These are phyloP conservation scores for Gymnorhina tibicen DNA, from an alignment of 2,113 vertebrate genomes.

Conservation along the genomic window DNA sequence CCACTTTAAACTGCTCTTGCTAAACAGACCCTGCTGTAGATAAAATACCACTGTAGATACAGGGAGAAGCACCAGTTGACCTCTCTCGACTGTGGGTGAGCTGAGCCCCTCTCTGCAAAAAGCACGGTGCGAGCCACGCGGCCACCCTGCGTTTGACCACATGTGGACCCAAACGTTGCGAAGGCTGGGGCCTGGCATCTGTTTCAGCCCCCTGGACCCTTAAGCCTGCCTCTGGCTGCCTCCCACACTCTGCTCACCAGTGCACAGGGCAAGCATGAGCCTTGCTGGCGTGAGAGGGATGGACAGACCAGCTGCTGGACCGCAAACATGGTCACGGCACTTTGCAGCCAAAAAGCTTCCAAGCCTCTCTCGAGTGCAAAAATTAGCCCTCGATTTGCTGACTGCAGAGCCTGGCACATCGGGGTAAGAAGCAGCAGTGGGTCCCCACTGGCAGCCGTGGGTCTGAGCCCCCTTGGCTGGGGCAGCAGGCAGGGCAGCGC, in stretches of 20 bases:
- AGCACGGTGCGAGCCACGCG: rapidly evolving
- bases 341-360: background rate
- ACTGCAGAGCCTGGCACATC: background rate
- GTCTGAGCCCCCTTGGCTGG: background rate
- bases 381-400: background rate
- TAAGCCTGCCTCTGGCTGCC: background rate
- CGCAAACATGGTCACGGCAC: rapidly evolving
- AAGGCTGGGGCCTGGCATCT: rapidly evolving
- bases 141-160: rapidly evolving
- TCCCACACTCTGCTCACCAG: rapidly evolving
- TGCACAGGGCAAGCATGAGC: rapidly evolving
- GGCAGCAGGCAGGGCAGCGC: background rate
- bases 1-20: slow-evolving; percentile 70
- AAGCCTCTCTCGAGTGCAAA: background rate
- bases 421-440: background rate
- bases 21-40: slow-evolving; percentile 68
- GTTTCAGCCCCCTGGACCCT: rapidly evolving
- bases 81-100: background rate
- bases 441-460: rapidly evolving
- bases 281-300: rapidly evolving
- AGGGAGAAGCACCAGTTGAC: background rate
- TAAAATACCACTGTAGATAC: slow-evolving; percentile 33
- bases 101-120: background rate
- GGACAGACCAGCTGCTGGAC: background rate
- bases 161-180: rapidly evolving